Conservation (phyloP, 1,140 invertebrate genomes). For the Paralvinella palmiformis region DNA sequence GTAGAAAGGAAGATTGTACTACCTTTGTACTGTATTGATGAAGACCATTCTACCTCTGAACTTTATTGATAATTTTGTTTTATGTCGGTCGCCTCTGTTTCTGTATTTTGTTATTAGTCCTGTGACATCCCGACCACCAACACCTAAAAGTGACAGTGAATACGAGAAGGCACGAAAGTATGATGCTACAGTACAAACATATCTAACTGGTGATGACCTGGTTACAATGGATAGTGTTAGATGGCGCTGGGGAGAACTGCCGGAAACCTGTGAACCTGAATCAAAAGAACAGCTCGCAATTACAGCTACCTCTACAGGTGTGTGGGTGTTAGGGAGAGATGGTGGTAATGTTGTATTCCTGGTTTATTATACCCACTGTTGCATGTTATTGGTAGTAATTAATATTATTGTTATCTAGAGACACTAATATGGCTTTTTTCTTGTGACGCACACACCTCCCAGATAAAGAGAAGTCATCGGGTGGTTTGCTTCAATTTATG, state of each 20-base stretch:
- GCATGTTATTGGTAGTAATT: neutral
- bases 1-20: too few species aligned
- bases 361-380: neutral
- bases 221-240: constrained; percentile 55
- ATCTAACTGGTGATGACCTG: constrained; percentile 47
- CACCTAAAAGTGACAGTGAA: constrained; percentile 89
- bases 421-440: too few species aligned
- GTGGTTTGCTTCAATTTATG: constrained; percentile 90
- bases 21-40: too few species aligned
- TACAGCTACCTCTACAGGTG: too few species aligned
- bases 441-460: too few species aligned
- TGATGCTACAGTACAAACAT: constrained; percentile 41
- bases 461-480: constrained; percentile 36
- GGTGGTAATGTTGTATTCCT: neutral
- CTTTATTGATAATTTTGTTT: too few species aligned
- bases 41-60: too few species aligned
- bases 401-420: too few species aligned
- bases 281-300: too few species aligned
- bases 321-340: neutral
- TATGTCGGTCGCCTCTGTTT: too few species aligned
- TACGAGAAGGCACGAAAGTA: constrained; percentile 62
- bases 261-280: too few species aligned
- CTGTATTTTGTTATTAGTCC: too few species aligned
- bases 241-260: constrained; percentile 97
- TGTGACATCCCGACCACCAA: constrained; percentile 63